phyloP scores from a whole-genome alignment of 2,113 vertebrate genomes.

The Petrocephalus zakoni region DNA sequence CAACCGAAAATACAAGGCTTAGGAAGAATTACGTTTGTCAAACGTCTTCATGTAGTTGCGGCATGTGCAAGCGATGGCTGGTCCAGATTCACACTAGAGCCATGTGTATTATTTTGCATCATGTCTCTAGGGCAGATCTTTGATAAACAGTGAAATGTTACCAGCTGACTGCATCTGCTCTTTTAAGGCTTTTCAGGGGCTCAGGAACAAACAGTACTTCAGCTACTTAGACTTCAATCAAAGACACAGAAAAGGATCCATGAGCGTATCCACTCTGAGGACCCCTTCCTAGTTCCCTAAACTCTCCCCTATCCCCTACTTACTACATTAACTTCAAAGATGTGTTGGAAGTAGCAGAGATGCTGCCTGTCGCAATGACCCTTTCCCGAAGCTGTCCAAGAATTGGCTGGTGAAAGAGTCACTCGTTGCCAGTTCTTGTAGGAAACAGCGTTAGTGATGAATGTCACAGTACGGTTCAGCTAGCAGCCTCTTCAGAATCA shows the following conservation, averaged over 20 bases:
- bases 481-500: constrained; percentile 60
- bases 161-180: background rate
- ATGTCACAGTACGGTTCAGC: constrained; percentile 67
- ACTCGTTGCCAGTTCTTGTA: constrained; percentile 46
- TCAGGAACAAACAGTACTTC: background rate
- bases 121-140: background rate
- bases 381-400: constrained; percentile 48
- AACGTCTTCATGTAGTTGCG: background rate
- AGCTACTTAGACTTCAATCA: background rate
- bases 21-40: background rate
- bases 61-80: background rate
- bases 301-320: background rate
- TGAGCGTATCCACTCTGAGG: background rate
- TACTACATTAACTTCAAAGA: too few species aligned
- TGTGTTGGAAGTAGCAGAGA: constrained; percentile 44
- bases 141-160: background rate
- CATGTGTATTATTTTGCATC: background rate
- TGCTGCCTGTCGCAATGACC: constrained; percentile 59
- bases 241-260: background rate
- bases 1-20: background rate
- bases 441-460: constrained; percentile 61
- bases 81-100: background rate
- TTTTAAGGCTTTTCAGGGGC: background rate
- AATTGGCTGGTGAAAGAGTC: constrained; percentile 49
- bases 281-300: background rate